Conservation (phyloP, 2,113 vertebrate species). For the Microtus pennsylvanicus region DNA sequence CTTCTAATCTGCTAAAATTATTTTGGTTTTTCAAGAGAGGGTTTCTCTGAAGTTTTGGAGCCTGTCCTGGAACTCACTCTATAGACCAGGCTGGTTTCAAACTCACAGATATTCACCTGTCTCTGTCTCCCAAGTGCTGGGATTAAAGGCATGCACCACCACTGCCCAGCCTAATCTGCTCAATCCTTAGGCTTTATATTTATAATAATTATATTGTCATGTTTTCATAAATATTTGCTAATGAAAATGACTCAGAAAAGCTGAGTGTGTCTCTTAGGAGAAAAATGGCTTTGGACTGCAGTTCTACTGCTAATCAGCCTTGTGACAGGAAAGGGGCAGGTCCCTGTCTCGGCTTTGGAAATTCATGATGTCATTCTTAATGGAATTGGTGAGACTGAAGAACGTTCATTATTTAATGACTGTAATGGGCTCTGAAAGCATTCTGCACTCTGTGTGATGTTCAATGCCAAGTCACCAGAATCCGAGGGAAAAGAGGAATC, state of each 20-base stretch:
- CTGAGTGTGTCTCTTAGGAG: not conserved
- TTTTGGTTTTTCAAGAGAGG: no score
- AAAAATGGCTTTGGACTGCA: constrained; percentile 6
- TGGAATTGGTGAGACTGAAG: constrained; percentile 63
- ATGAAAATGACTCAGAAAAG: constrained; percentile 48
- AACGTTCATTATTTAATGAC: constrained; percentile 71
- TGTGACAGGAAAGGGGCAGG: not conserved
- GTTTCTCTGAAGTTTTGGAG: no score
- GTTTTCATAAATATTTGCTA: constrained; percentile 25
- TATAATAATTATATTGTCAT: not conserved
- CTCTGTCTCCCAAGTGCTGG: no score
- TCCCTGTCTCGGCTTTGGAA: constrained; percentile 16
- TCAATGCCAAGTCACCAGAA: constrained; percentile 60
- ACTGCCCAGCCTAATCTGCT: not conserved
- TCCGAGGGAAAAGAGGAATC: constrained; percentile 47
- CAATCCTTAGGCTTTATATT: not conserved
- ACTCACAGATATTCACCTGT: no score
- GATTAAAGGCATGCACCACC: no score
- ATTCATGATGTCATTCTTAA: constrained; percentile 71
- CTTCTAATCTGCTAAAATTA: constrained; percentile 1
- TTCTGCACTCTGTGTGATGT: constrained; percentile 41
- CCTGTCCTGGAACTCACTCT: no score
- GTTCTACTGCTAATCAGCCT: not conserved
- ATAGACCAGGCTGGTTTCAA: no score
- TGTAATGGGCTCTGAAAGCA: constrained; percentile 52